Evolutionary conservation across 2,888 invertebrate species (phyloP).

Genomic region (Tetragonisca angustula): DNA sequence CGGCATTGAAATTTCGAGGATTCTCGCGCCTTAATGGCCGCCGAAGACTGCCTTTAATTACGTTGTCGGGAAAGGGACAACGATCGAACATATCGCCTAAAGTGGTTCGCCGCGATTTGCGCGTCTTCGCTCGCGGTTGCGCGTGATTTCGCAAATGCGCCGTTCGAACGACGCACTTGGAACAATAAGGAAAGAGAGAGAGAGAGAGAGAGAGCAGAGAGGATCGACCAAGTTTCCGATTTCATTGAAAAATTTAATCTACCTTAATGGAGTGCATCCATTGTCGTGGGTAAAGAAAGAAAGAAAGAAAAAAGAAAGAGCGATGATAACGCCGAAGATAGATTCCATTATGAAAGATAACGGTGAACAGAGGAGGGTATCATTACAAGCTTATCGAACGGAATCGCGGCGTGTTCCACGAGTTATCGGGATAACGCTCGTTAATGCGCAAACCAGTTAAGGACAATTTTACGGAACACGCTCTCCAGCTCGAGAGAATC

Average conservation of each 20-base stretch:
- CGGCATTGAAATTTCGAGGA: constrained; percentile 61
- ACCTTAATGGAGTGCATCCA: constrained; percentile 49
- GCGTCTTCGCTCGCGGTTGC: neutral
- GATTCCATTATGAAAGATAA: constrained; percentile 27
- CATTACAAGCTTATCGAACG: constrained; percentile 38
- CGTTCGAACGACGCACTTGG: neutral
- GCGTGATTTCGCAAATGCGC: constrained; percentile 20
- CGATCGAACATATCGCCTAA: constrained; percentile 8
- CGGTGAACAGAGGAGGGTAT: constrained; percentile 18
- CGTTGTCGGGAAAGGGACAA: constrained; percentile 18
- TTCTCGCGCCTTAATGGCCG: constrained; percentile 48
- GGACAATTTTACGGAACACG: constrained; percentile 4
- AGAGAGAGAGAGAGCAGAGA: too few species aligned
- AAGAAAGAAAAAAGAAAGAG: neutral
- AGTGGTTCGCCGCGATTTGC: neutral
- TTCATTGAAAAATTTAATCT: constrained; percentile 36
- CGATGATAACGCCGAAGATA: neutral
- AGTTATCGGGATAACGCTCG: constrained; percentile 26
- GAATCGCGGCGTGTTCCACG: constrained; percentile 17
- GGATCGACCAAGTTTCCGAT: neutral
- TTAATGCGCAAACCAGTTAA: constrained; percentile 38
- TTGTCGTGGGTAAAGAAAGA: constrained; percentile 22
- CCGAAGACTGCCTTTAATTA: constrained; percentile 47
- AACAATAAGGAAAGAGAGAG: neutral
- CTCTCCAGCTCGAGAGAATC: constrained; percentile 26